phyloP scores from a whole-genome alignment of 2,113 vertebrate species.

The Rhinoptilus africanus region DNA sequence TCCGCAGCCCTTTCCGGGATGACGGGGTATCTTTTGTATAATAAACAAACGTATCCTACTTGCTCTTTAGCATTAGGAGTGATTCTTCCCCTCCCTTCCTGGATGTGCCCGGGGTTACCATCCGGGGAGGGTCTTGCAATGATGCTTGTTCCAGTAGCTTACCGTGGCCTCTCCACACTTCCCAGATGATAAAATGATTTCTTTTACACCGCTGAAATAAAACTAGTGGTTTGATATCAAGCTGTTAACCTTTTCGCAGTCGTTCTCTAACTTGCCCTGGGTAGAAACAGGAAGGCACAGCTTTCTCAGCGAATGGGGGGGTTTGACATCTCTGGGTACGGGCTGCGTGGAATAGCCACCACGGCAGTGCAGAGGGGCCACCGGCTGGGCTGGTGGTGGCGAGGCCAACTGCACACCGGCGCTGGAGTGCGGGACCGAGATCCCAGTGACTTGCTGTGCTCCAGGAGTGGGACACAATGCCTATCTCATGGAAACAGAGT shows the following conservation, averaged over 20 bases:
- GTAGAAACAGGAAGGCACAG: background rate
- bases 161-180: background rate
- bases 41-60: background rate
- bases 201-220: background rate
- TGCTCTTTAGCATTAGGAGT: background rate
- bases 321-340: background rate
- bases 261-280: background rate
- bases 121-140: background rate
- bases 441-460: background rate
- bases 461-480: background rate
- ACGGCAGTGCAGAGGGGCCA: background rate
- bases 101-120: background rate
- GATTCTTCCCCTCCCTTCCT: background rate
- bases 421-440: background rate
- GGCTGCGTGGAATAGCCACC: background rate
- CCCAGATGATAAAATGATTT: background rate
- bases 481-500: background rate
- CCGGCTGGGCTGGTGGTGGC: accelerated
- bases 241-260: background rate
- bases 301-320: background rate
- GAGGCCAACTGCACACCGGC: background rate
- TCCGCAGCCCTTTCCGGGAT: background rate
- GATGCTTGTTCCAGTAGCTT: background rate
- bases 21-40: background rate
- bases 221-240: background rate